phyloP scores from a whole-genome alignment of 2,888 invertebrate species.

The Heliconius cydno region DNA sequence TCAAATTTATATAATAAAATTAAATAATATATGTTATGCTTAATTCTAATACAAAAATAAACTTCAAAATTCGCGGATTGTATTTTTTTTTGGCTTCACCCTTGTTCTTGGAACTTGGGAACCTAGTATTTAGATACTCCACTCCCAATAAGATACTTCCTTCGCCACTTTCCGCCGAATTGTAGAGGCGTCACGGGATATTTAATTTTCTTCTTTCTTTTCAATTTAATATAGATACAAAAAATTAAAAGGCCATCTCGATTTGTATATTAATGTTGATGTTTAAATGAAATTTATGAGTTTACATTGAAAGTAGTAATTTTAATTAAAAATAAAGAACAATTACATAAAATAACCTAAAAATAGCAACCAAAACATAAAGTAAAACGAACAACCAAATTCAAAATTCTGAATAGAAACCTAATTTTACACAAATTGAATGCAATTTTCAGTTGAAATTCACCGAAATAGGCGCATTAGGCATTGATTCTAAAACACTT shows the following conservation, averaged over 20 bases:
- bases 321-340: not conserved
- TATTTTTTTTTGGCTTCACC: not conserved
- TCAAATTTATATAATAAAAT: constrained; percentile 3
- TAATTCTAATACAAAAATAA: not conserved
- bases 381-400: not conserved
- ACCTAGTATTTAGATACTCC: too few relatives aligned
- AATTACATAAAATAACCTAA: not conserved
- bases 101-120: too few relatives aligned
- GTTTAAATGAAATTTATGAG: not conserved
- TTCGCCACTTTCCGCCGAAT: too few relatives aligned
- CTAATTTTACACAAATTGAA: not conserved
- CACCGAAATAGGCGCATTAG: not conserved
- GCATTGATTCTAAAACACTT: constrained; percentile 34
- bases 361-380: not conserved
- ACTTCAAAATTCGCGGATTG: too few relatives aligned
- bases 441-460: not conserved
- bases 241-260: not conserved
- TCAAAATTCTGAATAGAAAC: not conserved
- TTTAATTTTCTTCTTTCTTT: not conserved
- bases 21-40: not conserved
- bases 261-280: not conserved
- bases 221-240: not conserved
- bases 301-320: not conserved
- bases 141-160: too few relatives aligned
- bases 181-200: not conserved